phyloP scores from a whole-genome alignment of 2,113 vertebrate species.

The Orthochromis indermauri region DNA sequence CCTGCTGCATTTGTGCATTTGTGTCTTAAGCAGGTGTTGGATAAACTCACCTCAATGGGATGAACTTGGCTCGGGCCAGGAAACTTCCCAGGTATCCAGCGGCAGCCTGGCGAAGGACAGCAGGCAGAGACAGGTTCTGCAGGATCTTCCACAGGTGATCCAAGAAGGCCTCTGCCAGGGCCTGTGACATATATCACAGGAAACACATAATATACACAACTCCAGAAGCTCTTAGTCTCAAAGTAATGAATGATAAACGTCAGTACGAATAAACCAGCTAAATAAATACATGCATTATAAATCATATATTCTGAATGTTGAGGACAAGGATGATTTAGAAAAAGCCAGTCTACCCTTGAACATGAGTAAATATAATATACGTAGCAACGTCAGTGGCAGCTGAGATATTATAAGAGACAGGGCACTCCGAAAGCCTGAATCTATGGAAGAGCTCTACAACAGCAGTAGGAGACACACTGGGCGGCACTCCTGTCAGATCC shows the following conservation, averaged over 20 bases:
- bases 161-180: conserved; percentile 89
- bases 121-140: conserved; percentile 82
- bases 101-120: conserved; percentile 85
- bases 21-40: neutral
- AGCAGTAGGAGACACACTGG: neutral
- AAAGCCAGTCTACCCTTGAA: neutral
- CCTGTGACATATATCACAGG: conserved; percentile 57
- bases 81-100: conserved; percentile 91
- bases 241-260: rapidly evolving
- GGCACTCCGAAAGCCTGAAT: neutral
- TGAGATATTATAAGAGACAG: neutral
- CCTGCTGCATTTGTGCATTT: neutral
- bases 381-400: rapidly evolving
- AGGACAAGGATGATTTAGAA: neutral
- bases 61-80: conserved; percentile 89
- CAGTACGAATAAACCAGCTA: rapidly evolving
- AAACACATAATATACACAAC: neutral
- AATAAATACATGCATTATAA: neutral
- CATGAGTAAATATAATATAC: neutral
- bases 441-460: neutral
- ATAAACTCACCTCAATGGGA: conserved; percentile 83
- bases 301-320: neutral
- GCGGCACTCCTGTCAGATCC: neutral
- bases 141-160: conserved; percentile 93
- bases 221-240: neutral